A percentile compares a stretch with the other conserved stretches of the same genome.
Evolutionary conservation across 2,888 invertebrate genomes (phyloP).

Genomic region (Pollenia labialis): DNA sequence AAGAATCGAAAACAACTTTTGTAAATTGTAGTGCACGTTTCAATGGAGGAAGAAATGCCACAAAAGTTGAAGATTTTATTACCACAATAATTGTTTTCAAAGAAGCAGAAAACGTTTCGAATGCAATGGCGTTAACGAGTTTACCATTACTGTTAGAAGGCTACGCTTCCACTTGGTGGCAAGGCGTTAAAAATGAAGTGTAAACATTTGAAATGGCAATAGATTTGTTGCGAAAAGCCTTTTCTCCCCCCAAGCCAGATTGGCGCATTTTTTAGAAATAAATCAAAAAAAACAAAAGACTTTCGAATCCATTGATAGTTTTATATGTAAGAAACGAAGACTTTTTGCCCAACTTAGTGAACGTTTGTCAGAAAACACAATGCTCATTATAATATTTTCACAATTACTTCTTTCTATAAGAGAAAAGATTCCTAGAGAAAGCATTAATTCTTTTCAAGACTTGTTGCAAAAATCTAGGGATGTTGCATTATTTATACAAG

Average conservation of each 20-base stretch:
- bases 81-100: slow-evolving; percentile 52
- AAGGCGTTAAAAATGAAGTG: slow-evolving; percentile 45
- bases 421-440: no score
- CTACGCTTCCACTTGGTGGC: slow-evolving; percentile 54
- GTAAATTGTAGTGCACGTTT: no score
- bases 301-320: slow-evolving; percentile 34
- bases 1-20: no score
- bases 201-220: slow-evolving; percentile 14
- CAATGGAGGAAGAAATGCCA: slow-evolving; percentile 16
- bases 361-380: slow-evolving; percentile 19
- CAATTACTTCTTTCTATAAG: slow-evolving; percentile 16
- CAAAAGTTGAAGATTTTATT: slow-evolving; percentile 53
- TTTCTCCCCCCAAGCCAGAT: slow-evolving; percentile 39
- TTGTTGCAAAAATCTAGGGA: slow-evolving; percentile 17
- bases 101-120: slow-evolving; percentile 24
- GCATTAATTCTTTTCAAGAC: no score
- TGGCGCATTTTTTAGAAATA: slow-evolving; percentile 47
- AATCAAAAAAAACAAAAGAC: slow-evolving; percentile 33
- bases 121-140: slow-evolving; percentile 40
- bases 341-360: slow-evolving; percentile 37
- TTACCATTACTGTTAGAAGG: slow-evolving; percentile 49
- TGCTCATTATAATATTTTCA: slow-evolving; percentile 32
- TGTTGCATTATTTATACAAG: slow-evolving; percentile 2
- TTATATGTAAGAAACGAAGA: slow-evolving; percentile 15
- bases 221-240: slow-evolving; percentile 5